Evolutionary conservation across 2,888 invertebrate species (phyloP).

Genomic region (Eupsilia transversa): DNA sequence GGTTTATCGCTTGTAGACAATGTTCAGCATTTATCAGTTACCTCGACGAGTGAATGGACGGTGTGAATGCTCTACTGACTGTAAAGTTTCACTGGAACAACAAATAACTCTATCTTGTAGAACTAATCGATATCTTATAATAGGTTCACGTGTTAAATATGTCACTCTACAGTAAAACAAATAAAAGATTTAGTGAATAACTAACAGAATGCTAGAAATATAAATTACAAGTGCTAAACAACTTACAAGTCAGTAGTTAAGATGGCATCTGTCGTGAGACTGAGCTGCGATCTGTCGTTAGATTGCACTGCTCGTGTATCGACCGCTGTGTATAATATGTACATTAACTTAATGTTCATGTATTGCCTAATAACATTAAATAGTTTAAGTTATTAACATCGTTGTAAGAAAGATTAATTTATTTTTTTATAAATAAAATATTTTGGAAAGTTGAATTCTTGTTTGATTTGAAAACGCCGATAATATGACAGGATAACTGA

Average conservation of each 20-base stretch:
- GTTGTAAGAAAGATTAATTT: slow-evolving; percentile 70
- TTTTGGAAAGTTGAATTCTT: slow-evolving; percentile 22
- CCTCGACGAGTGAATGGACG: slow-evolving; percentile 42
- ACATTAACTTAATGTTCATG: slow-evolving; percentile 64
- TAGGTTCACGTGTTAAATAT: background rate
- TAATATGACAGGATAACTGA: background rate
- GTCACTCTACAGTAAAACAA: background rate
- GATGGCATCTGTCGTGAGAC: slow-evolving; percentile 27
- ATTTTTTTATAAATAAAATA: slow-evolving; percentile 72
- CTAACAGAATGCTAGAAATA: background rate
- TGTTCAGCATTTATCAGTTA: slow-evolving; percentile 61
- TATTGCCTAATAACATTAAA: slow-evolving; percentile 77
- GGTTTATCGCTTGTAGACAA: slow-evolving; percentile 19
- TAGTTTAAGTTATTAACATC: slow-evolving; percentile 78
- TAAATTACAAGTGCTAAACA: slow-evolving; percentile 9
- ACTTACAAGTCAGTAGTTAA: slow-evolving; percentile 36
- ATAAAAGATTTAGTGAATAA: background rate
- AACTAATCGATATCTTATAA: background rate
- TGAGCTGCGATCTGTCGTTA: slow-evolving; percentile 35
- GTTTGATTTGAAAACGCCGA: slow-evolving; percentile 36
- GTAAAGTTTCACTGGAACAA: slow-evolving; percentile 6
- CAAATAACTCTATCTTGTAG: background rate
- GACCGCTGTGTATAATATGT: slow-evolving; percentile 50
- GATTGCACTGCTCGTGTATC: slow-evolving; percentile 25
- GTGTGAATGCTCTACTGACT: slow-evolving; percentile 23